Conservation (phyloP, 2,797 vertebrate genomes). For the Microhierax caerulescens region DNA sequence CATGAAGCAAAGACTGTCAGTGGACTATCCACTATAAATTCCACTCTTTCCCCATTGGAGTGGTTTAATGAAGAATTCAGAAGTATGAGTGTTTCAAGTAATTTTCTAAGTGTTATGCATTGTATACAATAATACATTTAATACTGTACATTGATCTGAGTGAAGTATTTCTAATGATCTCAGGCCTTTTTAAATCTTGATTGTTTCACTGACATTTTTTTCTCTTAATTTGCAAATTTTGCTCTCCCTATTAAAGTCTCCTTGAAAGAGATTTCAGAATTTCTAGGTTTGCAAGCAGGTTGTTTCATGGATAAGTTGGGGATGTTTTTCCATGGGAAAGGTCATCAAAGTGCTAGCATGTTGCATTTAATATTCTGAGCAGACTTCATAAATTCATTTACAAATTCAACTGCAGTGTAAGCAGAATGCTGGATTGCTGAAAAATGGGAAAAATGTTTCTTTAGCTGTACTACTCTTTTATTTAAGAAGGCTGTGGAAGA, state of each 20-base stretch:
- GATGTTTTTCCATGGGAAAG: not conserved
- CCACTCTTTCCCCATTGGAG: not conserved
- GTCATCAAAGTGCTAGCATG: not conserved
- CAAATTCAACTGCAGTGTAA: not conserved
- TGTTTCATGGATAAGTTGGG: accelerated
- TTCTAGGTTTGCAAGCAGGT: not conserved
- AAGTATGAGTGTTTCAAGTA: not conserved
- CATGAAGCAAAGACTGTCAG: not conserved
- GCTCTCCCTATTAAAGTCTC: not conserved
- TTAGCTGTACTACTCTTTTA: not conserved
- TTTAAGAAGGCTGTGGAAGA: not conserved
- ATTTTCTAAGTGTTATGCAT: not conserved
- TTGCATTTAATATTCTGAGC: not conserved
- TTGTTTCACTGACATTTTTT: not conserved
- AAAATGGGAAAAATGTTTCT: not conserved
- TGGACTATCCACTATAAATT: not conserved
- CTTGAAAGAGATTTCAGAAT: not conserved
- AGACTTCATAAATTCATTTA: not conserved
- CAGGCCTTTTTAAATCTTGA: not conserved
- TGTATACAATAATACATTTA: not conserved
- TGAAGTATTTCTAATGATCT: not conserved
- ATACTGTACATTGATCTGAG: not conserved
- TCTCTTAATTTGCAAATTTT: not conserved
- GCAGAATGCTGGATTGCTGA: not conserved
- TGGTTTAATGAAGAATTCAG: not conserved